Conservation (phyloP, 2,113 vertebrate species). For the Alces alces region DNA sequence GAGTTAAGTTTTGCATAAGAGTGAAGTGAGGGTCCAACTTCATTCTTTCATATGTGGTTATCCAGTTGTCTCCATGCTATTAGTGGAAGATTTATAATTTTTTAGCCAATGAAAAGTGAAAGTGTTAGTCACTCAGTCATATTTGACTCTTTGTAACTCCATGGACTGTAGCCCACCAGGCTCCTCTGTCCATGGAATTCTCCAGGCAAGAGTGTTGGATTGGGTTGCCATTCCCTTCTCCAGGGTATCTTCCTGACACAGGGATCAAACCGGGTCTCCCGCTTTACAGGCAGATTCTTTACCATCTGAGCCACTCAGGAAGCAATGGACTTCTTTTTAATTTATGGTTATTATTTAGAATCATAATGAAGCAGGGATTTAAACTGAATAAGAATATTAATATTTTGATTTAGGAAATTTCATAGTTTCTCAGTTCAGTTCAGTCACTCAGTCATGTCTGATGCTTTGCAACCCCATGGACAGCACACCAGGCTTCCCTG, state of each 20-base stretch:
- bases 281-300: background rate
- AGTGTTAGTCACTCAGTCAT: background rate
- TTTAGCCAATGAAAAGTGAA: background rate
- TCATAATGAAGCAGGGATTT: background rate
- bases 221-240: background rate
- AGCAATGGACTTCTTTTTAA: background rate
- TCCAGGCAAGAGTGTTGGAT: background rate
- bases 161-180: background rate
- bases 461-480: background rate
- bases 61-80: rapidly evolving
- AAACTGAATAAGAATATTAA: background rate
- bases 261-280: background rate
- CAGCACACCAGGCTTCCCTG: background rate
- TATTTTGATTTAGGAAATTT: background rate
- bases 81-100: background rate
- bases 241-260: background rate
- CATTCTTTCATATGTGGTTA: background rate
- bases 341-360: background rate
- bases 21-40: background rate
- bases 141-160: background rate
- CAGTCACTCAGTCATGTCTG: background rate
- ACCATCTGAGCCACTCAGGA: background rate
- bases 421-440: background rate
- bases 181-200: background rate
- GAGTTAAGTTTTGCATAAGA: background rate